Evolutionary conservation across 2,797 vertebrate genomes (phyloP), one percentile per base, ranked within the genome.

Genomic region (Ptychadena robeensis): DNA sequence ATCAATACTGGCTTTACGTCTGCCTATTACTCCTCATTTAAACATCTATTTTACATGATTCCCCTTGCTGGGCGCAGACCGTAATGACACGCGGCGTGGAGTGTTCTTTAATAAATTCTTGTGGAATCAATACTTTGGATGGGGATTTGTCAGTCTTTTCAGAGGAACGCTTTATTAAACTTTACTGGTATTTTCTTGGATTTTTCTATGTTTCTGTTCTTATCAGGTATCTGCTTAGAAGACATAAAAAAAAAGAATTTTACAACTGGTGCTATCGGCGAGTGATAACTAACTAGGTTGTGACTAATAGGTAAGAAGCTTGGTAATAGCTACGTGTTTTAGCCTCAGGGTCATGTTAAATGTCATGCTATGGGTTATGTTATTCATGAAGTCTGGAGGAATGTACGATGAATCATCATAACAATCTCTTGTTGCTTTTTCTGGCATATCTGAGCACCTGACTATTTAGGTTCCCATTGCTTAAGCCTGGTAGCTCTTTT

Each of bases 41-140:
- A 94, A 94, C 94, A 94, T 94, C 93, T 94, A 94, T 94, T 95
- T 94, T 93, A 93, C 93, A 93, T 93, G 92, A 93, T 93, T 93
- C 90, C 93, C 91, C 90, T 92, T 93, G 92, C 91, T 91, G 92
- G 93, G 93, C 92, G 92, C 90, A 89, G 91, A 89, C 91, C 72
- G 86, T 93, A 93, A 94, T 93, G 91, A 93, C 92, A 93, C 87
- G 91, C 90, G 93, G 92, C 91, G 90, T 86, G 89, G 90, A 88
- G 81, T 86, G 91, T 91, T 91, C 91, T 92, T 92, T 92, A 85
- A 93, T 94, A 94, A 93, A 93, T 94, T 93, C 91, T 91, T 87
- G 65, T 82, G 84, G 88, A 94, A 94, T 94, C 94, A 93, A 94
- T 94, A 92, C 91, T 94, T 94, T 94, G 92, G 92, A 91, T 94